Conservation (phyloP, 2,888 invertebrate genomes). For the Andrena flavipes region DNA sequence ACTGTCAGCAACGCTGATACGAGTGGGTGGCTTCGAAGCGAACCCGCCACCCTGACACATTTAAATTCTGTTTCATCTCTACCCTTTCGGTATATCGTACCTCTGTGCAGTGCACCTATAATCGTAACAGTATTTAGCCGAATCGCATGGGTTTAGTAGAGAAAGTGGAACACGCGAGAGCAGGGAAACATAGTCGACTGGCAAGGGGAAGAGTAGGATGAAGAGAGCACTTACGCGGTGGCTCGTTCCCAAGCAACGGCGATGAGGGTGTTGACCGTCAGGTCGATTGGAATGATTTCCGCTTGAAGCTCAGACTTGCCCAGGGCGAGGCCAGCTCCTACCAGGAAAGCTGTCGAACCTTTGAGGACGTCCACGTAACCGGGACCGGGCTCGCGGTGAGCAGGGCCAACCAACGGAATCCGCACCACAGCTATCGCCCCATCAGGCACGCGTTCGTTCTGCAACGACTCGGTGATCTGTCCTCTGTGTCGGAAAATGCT, state of each 20-base stretch:
- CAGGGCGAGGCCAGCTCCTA: constrained; percentile 76
- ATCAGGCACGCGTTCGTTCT: constrained; percentile 62
- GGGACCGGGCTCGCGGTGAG: constrained; percentile 77
- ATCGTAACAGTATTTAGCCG: too few species aligned
- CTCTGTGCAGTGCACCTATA: too few species aligned
- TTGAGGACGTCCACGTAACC: constrained; percentile 76
- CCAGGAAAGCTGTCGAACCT: constrained; percentile 77
- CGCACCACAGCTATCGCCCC: constrained; percentile 74
- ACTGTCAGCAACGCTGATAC: too few species aligned
- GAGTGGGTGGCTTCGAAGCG: too few species aligned
- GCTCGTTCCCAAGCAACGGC: constrained; percentile 76
- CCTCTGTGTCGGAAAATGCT: constrained; percentile 69
- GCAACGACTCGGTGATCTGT: constrained; percentile 52
- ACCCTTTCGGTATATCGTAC: too few species aligned
- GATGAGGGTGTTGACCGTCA: constrained; percentile 76
- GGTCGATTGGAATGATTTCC: constrained; percentile 77
- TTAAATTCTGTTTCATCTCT: too few species aligned
- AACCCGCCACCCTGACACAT: too few species aligned
- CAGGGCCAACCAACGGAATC: constrained; percentile 76
- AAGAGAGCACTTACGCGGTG: constrained; percentile 64
- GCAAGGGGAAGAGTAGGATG: background rate
- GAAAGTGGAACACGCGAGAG: background rate
- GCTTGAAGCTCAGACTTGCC: constrained; percentile 72
- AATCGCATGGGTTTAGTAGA: background rate
- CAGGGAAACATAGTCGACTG: too few species aligned